Evolutionary conservation across 2,888 invertebrate genomes (phyloP).

Genomic region (Alentia gelatinosa): DNA sequence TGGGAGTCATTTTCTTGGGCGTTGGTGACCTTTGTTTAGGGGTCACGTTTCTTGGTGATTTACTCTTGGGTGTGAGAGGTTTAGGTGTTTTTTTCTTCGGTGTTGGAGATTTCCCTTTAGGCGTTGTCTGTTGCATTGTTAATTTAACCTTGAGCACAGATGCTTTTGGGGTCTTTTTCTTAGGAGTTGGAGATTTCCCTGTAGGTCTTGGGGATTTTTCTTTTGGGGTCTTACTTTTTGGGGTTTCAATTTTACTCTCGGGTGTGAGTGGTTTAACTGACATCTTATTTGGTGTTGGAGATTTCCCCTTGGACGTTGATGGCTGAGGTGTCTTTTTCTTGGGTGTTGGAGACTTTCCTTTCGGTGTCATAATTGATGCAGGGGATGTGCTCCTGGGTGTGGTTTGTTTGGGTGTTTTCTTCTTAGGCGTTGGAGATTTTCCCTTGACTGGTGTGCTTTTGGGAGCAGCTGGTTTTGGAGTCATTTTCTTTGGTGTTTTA

Average conservation of each 20-base stretch:
- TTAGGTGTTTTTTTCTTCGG: conserved; percentile 50
- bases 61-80: no score
- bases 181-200: conserved; percentile 52
- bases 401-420: conserved; percentile 54
- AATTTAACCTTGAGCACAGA: conserved; percentile 56
- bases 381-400: no score
- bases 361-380: no score
- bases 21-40: conserved; percentile 37
- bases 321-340: conserved; percentile 49
- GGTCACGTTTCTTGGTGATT: neutral
- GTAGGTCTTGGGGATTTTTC: conserved; percentile 47
- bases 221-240: neutral
- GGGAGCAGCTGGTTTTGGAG: conserved; percentile 62
- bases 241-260: conserved; percentile 57
- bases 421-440: conserved; percentile 15
- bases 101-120: conserved; percentile 8
- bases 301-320: no score
- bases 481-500: neutral
- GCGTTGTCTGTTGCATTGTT: neutral
- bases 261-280: conserved; percentile 23
- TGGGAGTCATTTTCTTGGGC: conserved; percentile 41
- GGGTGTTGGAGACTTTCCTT: conserved; percentile 24
- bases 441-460: conserved; percentile 3
- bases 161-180: neutral
- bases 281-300: no score